Conservation (phyloP, 2,797 vertebrate genomes). For the Vireo griseus region DNA sequence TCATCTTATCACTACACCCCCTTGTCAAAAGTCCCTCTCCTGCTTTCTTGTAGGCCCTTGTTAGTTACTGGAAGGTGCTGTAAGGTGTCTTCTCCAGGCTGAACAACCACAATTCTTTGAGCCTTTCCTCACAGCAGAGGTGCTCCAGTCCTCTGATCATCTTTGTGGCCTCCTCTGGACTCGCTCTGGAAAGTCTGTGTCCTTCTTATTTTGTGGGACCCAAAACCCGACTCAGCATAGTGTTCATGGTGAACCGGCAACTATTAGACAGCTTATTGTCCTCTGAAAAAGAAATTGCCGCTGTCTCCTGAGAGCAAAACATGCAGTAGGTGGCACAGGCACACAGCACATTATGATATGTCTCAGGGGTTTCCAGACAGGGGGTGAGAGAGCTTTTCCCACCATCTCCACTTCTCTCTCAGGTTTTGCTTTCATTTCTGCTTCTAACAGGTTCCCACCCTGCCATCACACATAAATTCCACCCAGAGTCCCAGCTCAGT, state of each 20-base stretch:
- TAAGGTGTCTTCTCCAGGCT: not conserved
- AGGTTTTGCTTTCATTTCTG: constrained; percentile 22
- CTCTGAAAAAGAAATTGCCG: not conserved
- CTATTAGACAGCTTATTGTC: not conserved
- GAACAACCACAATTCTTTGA: not conserved
- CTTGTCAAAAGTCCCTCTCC: not conserved
- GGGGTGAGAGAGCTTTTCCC: not conserved
- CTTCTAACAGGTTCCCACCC: not conserved
- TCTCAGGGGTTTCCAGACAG: not conserved
- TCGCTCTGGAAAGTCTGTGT: not conserved
- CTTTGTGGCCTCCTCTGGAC: not conserved
- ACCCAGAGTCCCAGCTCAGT: not conserved
- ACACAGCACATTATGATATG: accelerated
- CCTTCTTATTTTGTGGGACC: not conserved
- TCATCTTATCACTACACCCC: not conserved
- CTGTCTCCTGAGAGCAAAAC: not conserved
- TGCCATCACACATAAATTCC: not conserved
- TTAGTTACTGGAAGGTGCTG: not conserved
- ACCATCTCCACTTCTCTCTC: not conserved
- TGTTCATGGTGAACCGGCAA: not conserved
- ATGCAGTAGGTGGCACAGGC: not conserved
- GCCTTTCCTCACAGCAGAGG: not conserved
- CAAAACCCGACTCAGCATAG: not conserved
- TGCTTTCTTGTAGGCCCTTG: not conserved
- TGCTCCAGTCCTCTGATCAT: not conserved